Evolutionary conservation across 2,113 vertebrate genomes (phyloP), one percentile per base, ranked within the genome.

Genomic region (Brachionichthys hirsutus): DNA sequence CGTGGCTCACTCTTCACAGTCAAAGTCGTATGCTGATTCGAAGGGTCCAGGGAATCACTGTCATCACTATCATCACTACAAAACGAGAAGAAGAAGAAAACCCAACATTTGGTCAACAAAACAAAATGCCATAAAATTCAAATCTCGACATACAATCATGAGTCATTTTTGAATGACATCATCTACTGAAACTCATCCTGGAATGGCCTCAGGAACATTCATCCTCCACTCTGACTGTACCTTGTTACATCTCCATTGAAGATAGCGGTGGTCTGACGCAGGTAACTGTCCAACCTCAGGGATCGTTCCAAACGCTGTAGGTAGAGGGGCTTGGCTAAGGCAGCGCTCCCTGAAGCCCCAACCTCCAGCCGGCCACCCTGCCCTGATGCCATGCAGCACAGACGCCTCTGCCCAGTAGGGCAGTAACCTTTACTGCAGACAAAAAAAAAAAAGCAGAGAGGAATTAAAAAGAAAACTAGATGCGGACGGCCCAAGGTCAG

Each of bases 311-410:
- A 81, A 70, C 95, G 94, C n/a, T 98, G 97, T 83, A 99, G 89
- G 85, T 98, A 95, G 58, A 99, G 93, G 69, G 97, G 97, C 84
- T 96, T 97, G 85, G 97, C 97, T 92, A 99, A 92, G 83, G 90
- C 92, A 71, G 93, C 92, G 90, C 89, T 91, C 89, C 92, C 89
- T 59, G 92, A 93, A 87, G 92, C 89, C 81, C 93, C 94, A 84
- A 92, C 92, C 84, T 94, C 94, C 80, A 87, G 91, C 73, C 88
- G 91, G 88, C 92, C 75, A 24, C 73, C 90, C 89, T 93, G 92
- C 92, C 94, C 94, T 10, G 95, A 95, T 90, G 97, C 97, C 97
- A 99, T 99, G 92, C 92, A 90, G 92, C 89, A 91, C 92, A 86
- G 87, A 85, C 80, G 90, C 90, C n/a, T n/a, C n/a, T n/a, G n/a